phyloP scores from a whole-genome alignment of 2,113 vertebrate species.

The Rhizomys pruinosus region DNA sequence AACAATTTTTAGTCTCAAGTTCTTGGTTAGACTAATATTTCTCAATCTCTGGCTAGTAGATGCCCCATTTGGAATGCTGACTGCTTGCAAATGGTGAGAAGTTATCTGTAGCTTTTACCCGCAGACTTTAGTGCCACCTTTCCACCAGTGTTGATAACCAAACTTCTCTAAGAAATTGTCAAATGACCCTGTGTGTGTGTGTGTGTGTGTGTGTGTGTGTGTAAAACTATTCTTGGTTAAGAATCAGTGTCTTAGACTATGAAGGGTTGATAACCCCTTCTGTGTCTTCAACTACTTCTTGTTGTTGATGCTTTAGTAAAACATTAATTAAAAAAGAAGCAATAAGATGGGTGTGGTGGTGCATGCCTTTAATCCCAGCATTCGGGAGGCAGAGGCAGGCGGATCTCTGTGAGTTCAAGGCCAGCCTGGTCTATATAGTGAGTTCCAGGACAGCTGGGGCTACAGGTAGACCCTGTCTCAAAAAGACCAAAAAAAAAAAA shows the following conservation, averaged over 20 bases:
- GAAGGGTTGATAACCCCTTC: not conserved
- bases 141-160: not conserved
- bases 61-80: not conserved
- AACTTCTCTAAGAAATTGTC: not conserved
- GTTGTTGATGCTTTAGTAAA: conserved; percentile 33
- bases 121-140: not conserved
- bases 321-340: not conserved
- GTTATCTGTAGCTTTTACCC: not conserved
- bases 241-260: not conserved
- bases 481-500: no score
- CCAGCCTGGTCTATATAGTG: no score
- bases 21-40: conserved; percentile 5
- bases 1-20: not conserved
- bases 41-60: not conserved
- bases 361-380: no score
- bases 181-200: not conserved
- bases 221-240: not conserved
- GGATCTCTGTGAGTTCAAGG: no score
- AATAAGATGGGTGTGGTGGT: no score
- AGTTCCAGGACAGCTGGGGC: no score
- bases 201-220: not conserved
- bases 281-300: not conserved
- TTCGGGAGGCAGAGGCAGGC: no score
- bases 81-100: not conserved
- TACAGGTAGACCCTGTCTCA: no score